Conservation (phyloP, 2,888 invertebrate genomes). For the Frankliniella intonsa region DNA sequence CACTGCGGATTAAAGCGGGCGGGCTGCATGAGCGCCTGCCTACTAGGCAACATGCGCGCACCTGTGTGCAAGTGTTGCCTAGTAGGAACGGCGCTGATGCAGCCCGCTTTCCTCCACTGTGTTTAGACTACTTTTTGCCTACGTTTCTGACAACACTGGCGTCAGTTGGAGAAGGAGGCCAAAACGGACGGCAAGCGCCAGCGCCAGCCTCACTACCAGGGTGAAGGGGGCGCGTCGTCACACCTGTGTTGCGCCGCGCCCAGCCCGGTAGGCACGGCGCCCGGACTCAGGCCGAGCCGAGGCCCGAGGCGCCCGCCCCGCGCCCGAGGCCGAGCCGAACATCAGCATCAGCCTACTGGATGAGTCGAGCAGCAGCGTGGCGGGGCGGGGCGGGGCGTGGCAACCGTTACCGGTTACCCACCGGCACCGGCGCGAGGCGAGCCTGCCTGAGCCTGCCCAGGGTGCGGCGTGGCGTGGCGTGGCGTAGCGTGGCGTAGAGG, state of each 20-base stretch:
- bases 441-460: not conserved
- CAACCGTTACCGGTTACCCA: constrained; percentile 23
- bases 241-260: not conserved
- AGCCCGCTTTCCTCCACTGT: too few relatives aligned
- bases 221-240: not conserved
- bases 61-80: too few relatives aligned
- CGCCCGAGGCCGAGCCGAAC: not conserved
- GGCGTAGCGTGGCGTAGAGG: not conserved
- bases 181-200: too few relatives aligned
- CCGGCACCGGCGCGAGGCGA: not conserved
- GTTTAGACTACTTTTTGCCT: too few relatives aligned
- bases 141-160: too few relatives aligned
- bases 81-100: too few relatives aligned
- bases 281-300: not conserved
- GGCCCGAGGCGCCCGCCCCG: not conserved
- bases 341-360: not conserved
- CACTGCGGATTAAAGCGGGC: too few relatives aligned
- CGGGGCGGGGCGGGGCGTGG: not conserved
- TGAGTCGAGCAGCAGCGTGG: not conserved
- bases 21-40: too few relatives aligned
- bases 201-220: too few relatives aligned
- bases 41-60: too few relatives aligned
- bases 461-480: not conserved
- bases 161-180: too few relatives aligned
- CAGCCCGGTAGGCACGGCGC: too few relatives aligned